phyloP scores from a whole-genome alignment of 2,797 vertebrate species.

The Catharus ustulatus region DNA sequence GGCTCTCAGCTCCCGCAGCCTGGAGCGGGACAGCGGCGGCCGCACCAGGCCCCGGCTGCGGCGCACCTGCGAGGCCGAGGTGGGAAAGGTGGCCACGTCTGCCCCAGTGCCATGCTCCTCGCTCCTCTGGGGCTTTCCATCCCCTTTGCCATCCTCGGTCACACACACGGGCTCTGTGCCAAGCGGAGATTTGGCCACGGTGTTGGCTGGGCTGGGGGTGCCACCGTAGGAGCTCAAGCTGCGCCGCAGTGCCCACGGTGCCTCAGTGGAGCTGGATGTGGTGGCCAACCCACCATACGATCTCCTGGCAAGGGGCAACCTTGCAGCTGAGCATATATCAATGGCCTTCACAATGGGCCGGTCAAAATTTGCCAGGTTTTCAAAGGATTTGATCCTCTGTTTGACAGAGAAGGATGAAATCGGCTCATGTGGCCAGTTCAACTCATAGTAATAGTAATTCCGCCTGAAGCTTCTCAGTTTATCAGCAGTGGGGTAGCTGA shows the following conservation, averaged over 20 bases:
- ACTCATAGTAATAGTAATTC: conserved; percentile 81
- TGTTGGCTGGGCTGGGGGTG: conserved; percentile 46
- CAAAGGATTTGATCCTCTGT: conserved; percentile 95
- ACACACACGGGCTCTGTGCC: background rate
- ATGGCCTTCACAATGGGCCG: conserved; percentile 79
- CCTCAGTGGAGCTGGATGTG: conserved; percentile 59
- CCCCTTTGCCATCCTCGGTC: background rate
- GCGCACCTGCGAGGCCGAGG: conserved; percentile 64
- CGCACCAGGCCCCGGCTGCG: conserved; percentile 76
- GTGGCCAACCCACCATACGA: conserved; percentile 78
- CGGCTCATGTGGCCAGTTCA: conserved; percentile 78
- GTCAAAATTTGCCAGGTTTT: conserved; percentile 91
- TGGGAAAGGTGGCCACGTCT: background rate
- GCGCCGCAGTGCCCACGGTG: conserved; percentile 69
- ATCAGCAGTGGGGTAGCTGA: conserved; percentile 9
- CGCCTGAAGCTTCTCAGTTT: conserved; percentile 76
- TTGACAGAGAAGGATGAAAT: conserved; percentile 89
- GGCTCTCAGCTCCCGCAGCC: conserved; percentile 87
- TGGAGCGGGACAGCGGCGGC: conserved; percentile 74
- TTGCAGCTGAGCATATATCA: conserved; percentile 78
- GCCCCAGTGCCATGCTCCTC: background rate
- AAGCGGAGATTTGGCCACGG: conserved; percentile 45
- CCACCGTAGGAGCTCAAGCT: conserved; percentile 85
- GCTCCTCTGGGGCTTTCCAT: background rate
- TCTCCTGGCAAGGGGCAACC: conserved; percentile 81